Evolutionary conservation across 1,140 invertebrate genomes (phyloP), one percentile per base, ranked within the genome.

Genomic region (Drosophila miranda): DNA sequence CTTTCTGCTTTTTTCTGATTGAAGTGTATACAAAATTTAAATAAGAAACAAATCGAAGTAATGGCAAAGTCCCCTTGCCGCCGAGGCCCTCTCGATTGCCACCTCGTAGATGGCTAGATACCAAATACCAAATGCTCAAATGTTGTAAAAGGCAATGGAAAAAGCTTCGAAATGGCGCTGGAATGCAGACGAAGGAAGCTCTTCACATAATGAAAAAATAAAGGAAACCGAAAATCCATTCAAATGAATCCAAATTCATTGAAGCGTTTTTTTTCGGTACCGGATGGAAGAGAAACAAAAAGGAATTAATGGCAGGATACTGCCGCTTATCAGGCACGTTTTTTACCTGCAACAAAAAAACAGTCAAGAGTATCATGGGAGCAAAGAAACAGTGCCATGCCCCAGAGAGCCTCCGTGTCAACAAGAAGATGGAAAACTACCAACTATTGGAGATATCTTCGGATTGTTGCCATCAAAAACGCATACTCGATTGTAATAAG

Each of bases 41-140:
- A 86, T 86, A 86, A 86, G 81, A 86, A 87, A 86, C 81, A 86
- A 86, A 81, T 86, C 77, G 81, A 86, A 82, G 74, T 86, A 87
- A 86, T 81, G 82, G 74, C 57, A 58, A 14, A 54, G 46, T 19
- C 43, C 53, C 30, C 30, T 2, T 19, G 0, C 2, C 30, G 41
- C 13, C 9, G 3, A n/a, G 21, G 2, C 0, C 21, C 14, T 4
- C 23, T 13, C 28, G 6, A 3, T 9, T 42, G 38, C 55, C 28
- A 16, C 13, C 53, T 16, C 19, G 23, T 14, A 30, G 30, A 38
- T 42, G 41, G 34, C 34, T 42, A 66, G 77, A 83, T 86, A 74
- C 62, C 77, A 86, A 84, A 86, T 77, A 63, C 73, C 80, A 86
- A 84, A 63, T 77, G 81, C 75, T 84, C 72, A 74, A 67, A 86